Evolutionary conservation across 1,140 invertebrate species (phyloP).

Genomic region (Bombus pyrosoma): DNA sequence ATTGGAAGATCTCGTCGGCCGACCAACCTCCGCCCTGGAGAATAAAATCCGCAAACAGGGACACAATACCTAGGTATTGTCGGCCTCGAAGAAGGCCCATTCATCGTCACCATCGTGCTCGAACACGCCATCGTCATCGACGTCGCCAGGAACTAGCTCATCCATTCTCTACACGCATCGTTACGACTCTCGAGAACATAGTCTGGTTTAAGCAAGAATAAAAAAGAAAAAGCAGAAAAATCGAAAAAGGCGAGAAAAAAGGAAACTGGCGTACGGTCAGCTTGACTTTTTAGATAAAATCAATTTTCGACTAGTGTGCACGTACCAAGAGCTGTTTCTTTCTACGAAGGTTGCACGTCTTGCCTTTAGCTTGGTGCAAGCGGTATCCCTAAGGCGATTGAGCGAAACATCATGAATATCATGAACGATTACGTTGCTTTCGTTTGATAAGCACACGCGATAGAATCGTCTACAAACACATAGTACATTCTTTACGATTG

Average conservation of each 20-base stretch:
- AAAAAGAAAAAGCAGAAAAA: background rate
- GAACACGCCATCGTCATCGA: conserved; percentile 77
- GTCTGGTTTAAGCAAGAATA: conserved; percentile 72
- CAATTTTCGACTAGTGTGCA: conserved; percentile 18
- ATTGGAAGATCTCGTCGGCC: conserved; percentile 76
- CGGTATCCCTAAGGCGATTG: background rate
- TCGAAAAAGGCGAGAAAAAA: background rate
- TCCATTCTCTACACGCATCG: conserved; percentile 80
- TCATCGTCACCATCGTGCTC: conserved; percentile 75
- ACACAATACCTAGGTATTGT: conserved; percentile 79
- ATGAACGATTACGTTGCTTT: conserved; percentile 3
- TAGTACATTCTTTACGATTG: background rate
- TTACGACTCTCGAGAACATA: conserved; percentile 78
- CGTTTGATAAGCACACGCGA: conserved; percentile 7
- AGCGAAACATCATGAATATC: background rate
- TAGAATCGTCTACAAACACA: background rate
- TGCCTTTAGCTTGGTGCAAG: conserved; percentile 29
- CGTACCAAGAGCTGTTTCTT: conserved; percentile 18
- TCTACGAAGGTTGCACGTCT: conserved; percentile 24
- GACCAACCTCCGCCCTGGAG: conserved; percentile 72
- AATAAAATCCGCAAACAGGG: conserved; percentile 77
- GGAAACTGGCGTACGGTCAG: background rate
- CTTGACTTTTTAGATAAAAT: conserved; percentile 8
- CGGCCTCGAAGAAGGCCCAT: conserved; percentile 75
- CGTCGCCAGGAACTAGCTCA: conserved; percentile 78